Evolutionary conservation across 1,140 invertebrate genomes (phyloP), one percentile per base, ranked within the genome.

Genomic region (Araneus ventricosus): DNA sequence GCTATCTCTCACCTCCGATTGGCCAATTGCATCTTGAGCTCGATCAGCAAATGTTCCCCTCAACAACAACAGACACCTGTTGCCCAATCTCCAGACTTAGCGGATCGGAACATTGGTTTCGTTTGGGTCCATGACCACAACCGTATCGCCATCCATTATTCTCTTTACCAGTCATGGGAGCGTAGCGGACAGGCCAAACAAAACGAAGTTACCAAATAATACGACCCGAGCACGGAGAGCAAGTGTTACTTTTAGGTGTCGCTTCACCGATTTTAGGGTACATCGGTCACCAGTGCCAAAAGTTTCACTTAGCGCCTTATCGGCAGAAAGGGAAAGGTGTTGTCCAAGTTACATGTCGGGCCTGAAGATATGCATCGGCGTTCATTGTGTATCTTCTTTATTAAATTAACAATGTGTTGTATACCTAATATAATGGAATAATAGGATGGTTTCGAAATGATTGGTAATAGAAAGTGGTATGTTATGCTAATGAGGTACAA

Each of bases 201-300:
- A 88, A 88, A 75, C 87, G 59, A 27, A 84, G 67, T 88, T 88
- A 63, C 87, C n/a, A 88, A 88, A 88, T 88, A 41, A 84, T 70
- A 10, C 86, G 86, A 88, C 63, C 22, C 87, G 22, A 24, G 22
- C 34, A 27, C 17, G 10, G 59, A 7, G 20, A 34, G 57, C 14
- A 30, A 24, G 39, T 41, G 59, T 88, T 88, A 88, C 61, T 88
- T 70, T 75, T 70, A 84, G 20, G 41, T 61, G 30, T n/a, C 63
- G 87, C 63, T 70, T 84, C 82, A 52, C 27, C 41, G 45, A 84
- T 27, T 57, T 52, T 34, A 22, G 34, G 70, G 45, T 20, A 75
- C 37, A 75, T 75, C 70, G 70, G 70, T 75, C 70, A 75, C 34
- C 27, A 34, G 30, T 22, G 70, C 14, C 70, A 75, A 52, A 52